Evolutionary conservation across 2,797 vertebrate genomes (phyloP).

Genomic region (Peromyscus eremicus): DNA sequence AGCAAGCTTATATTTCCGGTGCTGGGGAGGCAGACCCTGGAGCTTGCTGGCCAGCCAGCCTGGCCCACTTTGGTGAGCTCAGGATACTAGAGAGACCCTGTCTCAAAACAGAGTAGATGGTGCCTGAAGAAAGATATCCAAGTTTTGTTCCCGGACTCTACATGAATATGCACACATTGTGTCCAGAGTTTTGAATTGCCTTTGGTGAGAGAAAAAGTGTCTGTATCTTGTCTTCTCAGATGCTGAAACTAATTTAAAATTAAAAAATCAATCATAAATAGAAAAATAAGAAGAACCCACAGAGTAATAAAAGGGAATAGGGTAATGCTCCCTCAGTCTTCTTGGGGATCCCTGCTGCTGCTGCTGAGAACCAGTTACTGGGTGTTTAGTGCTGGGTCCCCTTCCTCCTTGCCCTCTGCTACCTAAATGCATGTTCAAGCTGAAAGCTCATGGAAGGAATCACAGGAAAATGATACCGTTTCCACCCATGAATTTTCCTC

Average conservation of each 20-base stretch:
- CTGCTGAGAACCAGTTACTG: neutral
- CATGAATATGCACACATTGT: neutral
- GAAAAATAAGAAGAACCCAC: neutral
- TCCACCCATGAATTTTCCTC: slow-evolving; percentile 54
- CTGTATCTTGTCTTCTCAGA: neutral
- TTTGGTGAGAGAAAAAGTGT: neutral
- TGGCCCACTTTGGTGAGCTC: neutral
- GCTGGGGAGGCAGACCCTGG: neutral
- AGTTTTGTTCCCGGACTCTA: neutral
- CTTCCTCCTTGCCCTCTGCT: neutral
- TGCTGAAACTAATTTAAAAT: slow-evolving; percentile 13
- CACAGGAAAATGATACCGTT: slow-evolving; percentile 40
- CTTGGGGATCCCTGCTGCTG: neutral
- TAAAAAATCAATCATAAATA: slow-evolving; percentile 28
- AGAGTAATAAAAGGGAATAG: neutral
- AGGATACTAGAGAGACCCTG: neutral
- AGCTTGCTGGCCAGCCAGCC: neutral
- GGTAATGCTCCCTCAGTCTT: neutral
- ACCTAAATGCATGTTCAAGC: slow-evolving; percentile 14
- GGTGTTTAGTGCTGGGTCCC: neutral
- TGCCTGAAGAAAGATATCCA: neutral
- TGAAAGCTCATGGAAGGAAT: neutral
- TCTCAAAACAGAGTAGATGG: neutral
- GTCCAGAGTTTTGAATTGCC: neutral
- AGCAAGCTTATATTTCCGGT: neutral